A percentile compares a stretch with the other conserved stretches of the same genome.
phyloP scores from a whole-genome alignment of 2,888 invertebrate species.

The Blastobasis lacticolella region DNA sequence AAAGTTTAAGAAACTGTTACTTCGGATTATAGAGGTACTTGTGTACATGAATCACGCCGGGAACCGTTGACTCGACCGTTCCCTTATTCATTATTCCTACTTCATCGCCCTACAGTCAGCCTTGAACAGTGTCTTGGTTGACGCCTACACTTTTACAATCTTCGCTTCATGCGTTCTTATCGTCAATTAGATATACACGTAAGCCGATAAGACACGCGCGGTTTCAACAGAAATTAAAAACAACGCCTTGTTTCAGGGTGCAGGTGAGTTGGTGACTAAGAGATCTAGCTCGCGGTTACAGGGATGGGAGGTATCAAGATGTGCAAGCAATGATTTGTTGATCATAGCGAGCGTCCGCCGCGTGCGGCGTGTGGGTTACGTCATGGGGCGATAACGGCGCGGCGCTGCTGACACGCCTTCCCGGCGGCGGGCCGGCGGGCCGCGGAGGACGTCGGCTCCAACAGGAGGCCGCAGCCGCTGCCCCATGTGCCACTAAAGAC shows the following conservation, averaged over 20 bases:
- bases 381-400: conserved; percentile 56
- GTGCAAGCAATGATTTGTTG: background rate
- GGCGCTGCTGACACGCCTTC: conserved; percentile 63
- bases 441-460: conserved; percentile 52
- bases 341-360: background rate
- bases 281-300: no score
- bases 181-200: conserved; percentile 31
- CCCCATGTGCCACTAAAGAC: conserved; percentile 65
- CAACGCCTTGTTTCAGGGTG: conserved; percentile 16
- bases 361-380: conserved; percentile 42
- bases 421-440: conserved; percentile 52
- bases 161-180: conserved; percentile 27
- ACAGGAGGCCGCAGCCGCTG: conserved; percentile 50
- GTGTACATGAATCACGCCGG: conserved; percentile 2
- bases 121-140: background rate
- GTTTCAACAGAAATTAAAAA: conserved; percentile 26
- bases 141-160: background rate
- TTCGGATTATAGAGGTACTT: background rate
- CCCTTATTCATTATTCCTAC: no score
- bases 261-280: no score
- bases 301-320: background rate
- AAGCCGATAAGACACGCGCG: conserved; percentile 37
- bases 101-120: background rate
- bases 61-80: background rate
- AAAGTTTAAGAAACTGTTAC: conserved; percentile 9